phyloP scores from a whole-genome alignment of 2,888 invertebrate genomes.

The Rutpela maculata region DNA sequence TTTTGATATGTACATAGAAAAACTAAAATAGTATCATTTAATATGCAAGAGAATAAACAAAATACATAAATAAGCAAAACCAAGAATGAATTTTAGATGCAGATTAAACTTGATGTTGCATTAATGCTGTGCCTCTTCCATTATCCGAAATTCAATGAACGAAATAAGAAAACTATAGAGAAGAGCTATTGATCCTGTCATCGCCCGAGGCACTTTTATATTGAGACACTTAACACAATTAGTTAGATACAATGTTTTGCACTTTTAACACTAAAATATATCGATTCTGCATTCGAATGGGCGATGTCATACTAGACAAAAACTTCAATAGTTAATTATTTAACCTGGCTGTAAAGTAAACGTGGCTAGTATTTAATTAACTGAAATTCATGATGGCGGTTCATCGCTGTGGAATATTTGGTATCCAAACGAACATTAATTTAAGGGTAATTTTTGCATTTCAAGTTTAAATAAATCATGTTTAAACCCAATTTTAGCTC shows the following conservation, averaged over 20 bases:
- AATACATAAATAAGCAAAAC: neutral
- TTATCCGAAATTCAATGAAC: neutral
- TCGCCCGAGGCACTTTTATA: neutral
- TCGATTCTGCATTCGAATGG: neutral
- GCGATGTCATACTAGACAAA: neutral
- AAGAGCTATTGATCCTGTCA: constrained; percentile 1
- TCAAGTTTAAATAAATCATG: too few species aligned
- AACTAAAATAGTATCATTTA: too few species aligned
- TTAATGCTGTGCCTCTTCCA: constrained; percentile 1
- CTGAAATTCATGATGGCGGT: neutral
- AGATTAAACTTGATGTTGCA: neutral
- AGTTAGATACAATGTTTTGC: neutral
- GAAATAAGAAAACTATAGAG: neutral
- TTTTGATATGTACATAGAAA: too few species aligned
- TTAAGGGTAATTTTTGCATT: too few species aligned
- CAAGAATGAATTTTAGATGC: neutral
- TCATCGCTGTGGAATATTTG: neutral
- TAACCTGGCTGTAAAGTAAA: neutral
- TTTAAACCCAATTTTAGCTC: too few species aligned
- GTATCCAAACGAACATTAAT: too few species aligned
- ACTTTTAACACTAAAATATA: constrained; percentile 7
- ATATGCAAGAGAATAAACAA: too few species aligned
- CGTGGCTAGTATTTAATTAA: neutral
- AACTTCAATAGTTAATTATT: neutral
- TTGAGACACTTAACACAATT: constrained; percentile 1